phyloP scores from a whole-genome alignment of 2,113 vertebrate species.

The Okapia johnstoni region DNA sequence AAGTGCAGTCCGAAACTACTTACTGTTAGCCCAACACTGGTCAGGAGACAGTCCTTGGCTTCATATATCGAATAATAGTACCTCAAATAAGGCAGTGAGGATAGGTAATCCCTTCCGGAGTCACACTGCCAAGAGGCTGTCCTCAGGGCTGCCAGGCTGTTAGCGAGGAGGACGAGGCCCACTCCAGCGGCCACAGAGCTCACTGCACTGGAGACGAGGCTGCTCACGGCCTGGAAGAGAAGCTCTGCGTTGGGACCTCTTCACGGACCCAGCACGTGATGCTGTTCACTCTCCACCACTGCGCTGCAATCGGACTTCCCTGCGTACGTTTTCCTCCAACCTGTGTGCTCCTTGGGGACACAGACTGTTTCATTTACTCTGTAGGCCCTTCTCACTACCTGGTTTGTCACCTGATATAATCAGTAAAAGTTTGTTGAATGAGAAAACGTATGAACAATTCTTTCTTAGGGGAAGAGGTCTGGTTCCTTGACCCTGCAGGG shows the following conservation, averaged over 20 bases:
- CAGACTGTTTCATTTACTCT: background rate
- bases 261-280: rapidly evolving
- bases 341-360: background rate
- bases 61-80: background rate
- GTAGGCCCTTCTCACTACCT: background rate
- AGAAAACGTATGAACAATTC: background rate
- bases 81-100: background rate
- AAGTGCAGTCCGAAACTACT: background rate
- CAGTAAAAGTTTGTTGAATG: background rate
- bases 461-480: background rate
- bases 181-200: background rate
- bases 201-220: background rate
- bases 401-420: background rate
- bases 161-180: background rate
- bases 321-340: background rate
- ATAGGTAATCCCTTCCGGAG: background rate
- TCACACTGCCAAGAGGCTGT: background rate
- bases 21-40: background rate
- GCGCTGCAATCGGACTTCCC: rapidly evolving
- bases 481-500: background rate
- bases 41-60: background rate
- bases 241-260: background rate
- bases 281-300: background rate
- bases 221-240: slow-evolving; percentile 35
- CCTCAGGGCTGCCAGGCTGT: background rate